phyloP scores from a whole-genome alignment of 2,797 vertebrate genomes.

The Centroberyx gerrardi region DNA sequence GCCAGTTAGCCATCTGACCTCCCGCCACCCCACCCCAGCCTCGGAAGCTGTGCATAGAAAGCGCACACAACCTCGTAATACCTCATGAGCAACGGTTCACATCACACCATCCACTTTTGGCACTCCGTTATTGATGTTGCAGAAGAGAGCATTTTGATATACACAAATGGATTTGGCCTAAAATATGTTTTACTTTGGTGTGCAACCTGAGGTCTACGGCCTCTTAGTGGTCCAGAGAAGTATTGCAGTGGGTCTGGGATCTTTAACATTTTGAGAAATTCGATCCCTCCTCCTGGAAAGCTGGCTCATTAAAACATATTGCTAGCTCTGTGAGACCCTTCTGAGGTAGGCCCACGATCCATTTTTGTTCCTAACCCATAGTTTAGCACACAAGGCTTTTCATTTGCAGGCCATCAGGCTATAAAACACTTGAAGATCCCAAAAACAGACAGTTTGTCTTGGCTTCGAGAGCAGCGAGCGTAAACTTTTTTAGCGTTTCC shows the following conservation, averaged over 20 bases:
- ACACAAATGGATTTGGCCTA: not conserved
- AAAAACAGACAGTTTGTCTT: not conserved
- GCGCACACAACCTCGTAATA: not conserved
- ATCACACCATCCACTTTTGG: conserved; percentile 1
- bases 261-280: not conserved
- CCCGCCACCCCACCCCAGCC: not conserved
- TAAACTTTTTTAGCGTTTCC: not conserved
- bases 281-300: not conserved
- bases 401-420: not conserved
- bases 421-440: conserved; percentile 1
- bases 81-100: conserved; percentile 10
- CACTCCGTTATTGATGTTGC: conserved; percentile 1
- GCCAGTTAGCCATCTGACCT: conserved; percentile 31
- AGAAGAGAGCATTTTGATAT: not conserved
- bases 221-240: not conserved
- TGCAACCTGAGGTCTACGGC: not conserved
- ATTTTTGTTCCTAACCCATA: not conserved
- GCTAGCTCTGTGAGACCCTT: not conserved
- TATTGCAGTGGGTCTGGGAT: not conserved
- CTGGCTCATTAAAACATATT: not conserved
- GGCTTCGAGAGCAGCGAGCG: not conserved
- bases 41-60: not conserved
- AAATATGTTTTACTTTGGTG: conserved; percentile 21
- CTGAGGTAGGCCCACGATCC: not conserved
- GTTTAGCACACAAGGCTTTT: not conserved